Evolutionary conservation across 2,888 invertebrate species (phyloP).

Genomic region (Coecobrya sp.): DNA sequence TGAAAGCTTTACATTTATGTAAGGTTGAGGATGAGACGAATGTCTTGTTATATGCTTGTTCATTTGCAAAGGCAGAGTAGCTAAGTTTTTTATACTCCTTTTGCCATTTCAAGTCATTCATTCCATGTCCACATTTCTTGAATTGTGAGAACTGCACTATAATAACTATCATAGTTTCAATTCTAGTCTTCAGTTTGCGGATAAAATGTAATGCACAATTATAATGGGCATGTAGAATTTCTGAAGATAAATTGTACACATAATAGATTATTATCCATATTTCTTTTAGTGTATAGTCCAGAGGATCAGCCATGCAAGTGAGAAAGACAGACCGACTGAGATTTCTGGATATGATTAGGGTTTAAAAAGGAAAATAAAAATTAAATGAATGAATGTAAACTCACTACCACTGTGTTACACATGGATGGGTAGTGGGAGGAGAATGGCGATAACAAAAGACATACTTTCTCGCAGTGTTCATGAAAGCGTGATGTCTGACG

Average conservation of each 20-base stretch:
- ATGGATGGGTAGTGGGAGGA: slow-evolving; percentile 17
- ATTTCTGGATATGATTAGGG: slow-evolving; percentile 19
- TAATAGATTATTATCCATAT: not conserved
- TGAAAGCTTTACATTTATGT: not conserved
- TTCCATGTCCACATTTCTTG: not conserved
- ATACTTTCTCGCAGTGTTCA: slow-evolving; percentile 25
- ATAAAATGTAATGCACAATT: not conserved
- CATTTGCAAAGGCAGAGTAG: not conserved
- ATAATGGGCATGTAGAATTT: not conserved
- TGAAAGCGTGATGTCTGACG: slow-evolving; percentile 35
- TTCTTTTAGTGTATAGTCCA: not conserved
- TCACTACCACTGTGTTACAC: slow-evolving; percentile 34
- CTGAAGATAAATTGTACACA: not conserved
- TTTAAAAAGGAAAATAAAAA: slow-evolving; percentile 26
- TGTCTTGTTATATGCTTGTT: not conserved
- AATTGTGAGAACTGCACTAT: not conserved
- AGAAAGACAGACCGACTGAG: not conserved
- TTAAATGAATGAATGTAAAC: slow-evolving; percentile 35
- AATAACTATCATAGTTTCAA: not conserved
- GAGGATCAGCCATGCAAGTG: not conserved
- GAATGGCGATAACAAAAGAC: slow-evolving; percentile 18
- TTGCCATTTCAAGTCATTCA: slow-evolving; percentile 29
- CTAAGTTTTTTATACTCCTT: not conserved
- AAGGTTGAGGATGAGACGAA: no score
- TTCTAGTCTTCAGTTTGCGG: no score